Conservation (phyloP, 1,140 invertebrate species). For the Adelges cooleyi region DNA sequence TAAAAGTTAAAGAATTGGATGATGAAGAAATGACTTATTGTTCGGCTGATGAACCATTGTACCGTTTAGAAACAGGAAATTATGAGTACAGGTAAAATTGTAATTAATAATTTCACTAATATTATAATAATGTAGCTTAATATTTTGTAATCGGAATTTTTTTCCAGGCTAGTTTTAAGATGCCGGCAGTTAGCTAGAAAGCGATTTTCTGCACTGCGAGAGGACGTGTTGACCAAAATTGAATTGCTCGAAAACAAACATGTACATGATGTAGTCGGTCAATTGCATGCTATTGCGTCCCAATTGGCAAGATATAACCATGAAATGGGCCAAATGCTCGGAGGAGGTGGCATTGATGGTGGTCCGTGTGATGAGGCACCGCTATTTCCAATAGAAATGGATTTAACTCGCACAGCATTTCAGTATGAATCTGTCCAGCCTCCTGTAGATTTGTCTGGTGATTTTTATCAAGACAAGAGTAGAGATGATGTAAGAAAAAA, state of each 20-base stretch:
- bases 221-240: constrained; percentile 92
- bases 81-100: constrained; percentile 82
- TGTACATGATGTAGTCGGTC: constrained; percentile 42
- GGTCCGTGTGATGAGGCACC: constrained; percentile 43
- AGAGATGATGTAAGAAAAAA: not conserved
- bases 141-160: not conserved
- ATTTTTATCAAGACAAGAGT: not conserved
- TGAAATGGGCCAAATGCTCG: constrained; percentile 41
- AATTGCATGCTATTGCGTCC: constrained; percentile 40
- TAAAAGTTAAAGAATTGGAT: constrained; percentile 97
- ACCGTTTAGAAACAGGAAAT: constrained; percentile 95
- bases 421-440: constrained; percentile 53
- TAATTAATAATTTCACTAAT: not conserved
- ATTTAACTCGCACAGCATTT: constrained; percentile 82
- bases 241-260: constrained; percentile 96
- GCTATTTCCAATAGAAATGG: constrained; percentile 95
- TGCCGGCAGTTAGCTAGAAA: constrained; percentile 87
- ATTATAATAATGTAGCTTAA: not conserved
- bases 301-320: constrained; percentile 49
- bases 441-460: not conserved
- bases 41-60: constrained; percentile 89
- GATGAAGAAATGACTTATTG: constrained; percentile 94
- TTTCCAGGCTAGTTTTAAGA: constrained; percentile 65
- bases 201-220: constrained; percentile 81
- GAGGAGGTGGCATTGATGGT: constrained; percentile 51